A percentile compares a stretch with the other conserved stretches of the same genome.
These are phyloP conservation scores for Zaprionus ornatus DNA, from an alignment of 1,140 invertebrate species.

Conservation along the genomic window DNA sequence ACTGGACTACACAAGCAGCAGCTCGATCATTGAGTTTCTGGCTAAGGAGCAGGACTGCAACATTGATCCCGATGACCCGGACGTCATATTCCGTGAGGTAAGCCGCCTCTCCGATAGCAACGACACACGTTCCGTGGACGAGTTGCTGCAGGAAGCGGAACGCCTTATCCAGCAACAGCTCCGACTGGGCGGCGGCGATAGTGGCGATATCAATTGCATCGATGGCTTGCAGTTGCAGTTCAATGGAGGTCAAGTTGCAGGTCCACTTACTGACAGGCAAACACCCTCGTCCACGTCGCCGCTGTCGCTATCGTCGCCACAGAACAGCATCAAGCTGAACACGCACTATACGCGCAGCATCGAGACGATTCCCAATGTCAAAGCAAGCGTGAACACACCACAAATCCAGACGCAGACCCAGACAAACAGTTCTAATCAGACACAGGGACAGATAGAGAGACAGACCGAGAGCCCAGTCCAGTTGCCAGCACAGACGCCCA, in stretches of 20 bases:
- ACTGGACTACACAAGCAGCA: slow-evolving; percentile 69
- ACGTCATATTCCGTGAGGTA: slow-evolving; percentile 81
- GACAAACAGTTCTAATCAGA: background rate
- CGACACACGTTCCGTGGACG: slow-evolving; percentile 80
- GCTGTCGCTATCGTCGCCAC: slow-evolving; percentile 55
- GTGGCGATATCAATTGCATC: background rate
- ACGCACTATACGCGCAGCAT: slow-evolving; percentile 73
- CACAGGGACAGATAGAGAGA: background rate
- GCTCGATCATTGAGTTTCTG: slow-evolving; percentile 80
- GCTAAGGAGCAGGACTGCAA: slow-evolving; percentile 77
- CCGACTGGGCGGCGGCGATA: slow-evolving; percentile 37
- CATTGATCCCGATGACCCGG: slow-evolving; percentile 63
- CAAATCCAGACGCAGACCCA: slow-evolving; percentile 17
- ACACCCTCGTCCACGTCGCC: slow-evolving; percentile 49
- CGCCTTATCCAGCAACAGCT: slow-evolving; percentile 73
- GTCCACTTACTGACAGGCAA: background rate
- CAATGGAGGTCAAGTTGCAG: background rate
- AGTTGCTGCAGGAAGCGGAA: slow-evolving; percentile 78
- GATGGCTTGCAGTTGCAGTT: background rate
- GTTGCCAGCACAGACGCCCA: slow-evolving; percentile 1
- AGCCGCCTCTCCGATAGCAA: slow-evolving; percentile 70
- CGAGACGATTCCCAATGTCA: slow-evolving; percentile 38
- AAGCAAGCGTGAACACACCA: background rate
- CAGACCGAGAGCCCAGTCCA: background rate
- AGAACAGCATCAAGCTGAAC: slow-evolving; percentile 72